phyloP scores from a whole-genome alignment of 2,113 vertebrate species.

The Crotophaga sulcirostris region DNA sequence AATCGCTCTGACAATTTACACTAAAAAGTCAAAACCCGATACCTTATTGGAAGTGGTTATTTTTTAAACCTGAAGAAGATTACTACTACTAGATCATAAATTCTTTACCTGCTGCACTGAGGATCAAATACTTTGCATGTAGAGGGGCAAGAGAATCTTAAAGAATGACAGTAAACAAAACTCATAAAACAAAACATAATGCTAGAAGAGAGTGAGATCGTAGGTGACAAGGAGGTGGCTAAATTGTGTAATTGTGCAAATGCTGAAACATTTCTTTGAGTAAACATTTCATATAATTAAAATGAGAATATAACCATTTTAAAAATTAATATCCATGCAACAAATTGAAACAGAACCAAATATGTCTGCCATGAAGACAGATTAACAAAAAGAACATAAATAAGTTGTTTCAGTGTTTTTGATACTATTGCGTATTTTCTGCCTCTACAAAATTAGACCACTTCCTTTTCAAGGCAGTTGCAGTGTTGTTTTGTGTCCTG shows the following conservation, averaged over 20 bases:
- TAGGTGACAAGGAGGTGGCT: background rate
- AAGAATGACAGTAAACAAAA: background rate
- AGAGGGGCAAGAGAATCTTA: background rate
- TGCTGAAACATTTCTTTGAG: background rate
- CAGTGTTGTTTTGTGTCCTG: background rate
- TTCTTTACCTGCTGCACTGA: background rate
- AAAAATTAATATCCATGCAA: background rate
- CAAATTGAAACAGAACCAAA: background rate
- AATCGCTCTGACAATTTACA: background rate
- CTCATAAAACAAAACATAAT: background rate
- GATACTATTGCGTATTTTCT: background rate
- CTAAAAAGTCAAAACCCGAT: background rate
- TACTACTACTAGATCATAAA: fast-evolving
- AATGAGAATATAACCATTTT: background rate
- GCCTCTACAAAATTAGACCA: background rate
- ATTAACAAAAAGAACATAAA: background rate
- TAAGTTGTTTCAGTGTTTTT: background rate
- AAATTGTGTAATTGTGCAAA: background rate
- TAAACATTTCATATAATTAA: background rate
- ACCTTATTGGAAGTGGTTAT: background rate
- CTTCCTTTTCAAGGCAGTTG: background rate
- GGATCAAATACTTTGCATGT: background rate
- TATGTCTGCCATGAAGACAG: background rate
- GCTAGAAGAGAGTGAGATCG: background rate
- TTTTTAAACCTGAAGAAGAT: background rate